Evolutionary conservation across 1,140 invertebrate genomes (phyloP).

Genomic region (Drosophila obscura): DNA sequence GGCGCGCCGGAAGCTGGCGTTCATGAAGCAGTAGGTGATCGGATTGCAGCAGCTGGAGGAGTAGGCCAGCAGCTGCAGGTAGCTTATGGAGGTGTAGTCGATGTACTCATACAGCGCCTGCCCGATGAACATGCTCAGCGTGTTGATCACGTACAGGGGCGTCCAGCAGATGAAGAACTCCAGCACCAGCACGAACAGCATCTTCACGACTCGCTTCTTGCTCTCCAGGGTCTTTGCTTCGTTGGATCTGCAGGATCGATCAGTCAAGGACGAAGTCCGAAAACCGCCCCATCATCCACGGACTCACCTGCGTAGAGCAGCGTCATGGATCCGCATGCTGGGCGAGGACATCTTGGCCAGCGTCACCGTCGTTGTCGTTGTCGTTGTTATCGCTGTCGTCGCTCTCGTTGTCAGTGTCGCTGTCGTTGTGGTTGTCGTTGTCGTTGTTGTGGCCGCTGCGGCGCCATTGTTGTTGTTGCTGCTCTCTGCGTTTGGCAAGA

Average conservation of each 20-base stretch:
- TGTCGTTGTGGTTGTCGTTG: conserved; percentile 36
- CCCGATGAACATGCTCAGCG: conserved; percentile 89
- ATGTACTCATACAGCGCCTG: conserved; percentile 88
- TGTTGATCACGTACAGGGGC: conserved; percentile 94
- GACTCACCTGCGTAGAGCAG: conserved; percentile 67
- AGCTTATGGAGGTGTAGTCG: conserved; percentile 90
- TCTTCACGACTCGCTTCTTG: conserved; percentile 90
- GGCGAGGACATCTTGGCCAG: conserved; percentile 60
- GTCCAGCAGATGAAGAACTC: conserved; percentile 98
- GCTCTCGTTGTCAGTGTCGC: conserved; percentile 39
- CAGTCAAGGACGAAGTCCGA: too few relatives aligned
- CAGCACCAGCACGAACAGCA: conserved; percentile 95
- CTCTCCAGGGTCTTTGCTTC: conserved; percentile 84
- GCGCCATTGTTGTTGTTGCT: conserved; percentile 59
- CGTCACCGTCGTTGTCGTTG: conserved; percentile 46
- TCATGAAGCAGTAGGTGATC: conserved; percentile 98
- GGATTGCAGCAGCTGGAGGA: conserved; percentile 95
- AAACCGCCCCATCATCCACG: conserved; percentile 54
- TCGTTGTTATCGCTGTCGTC: conserved; percentile 35
- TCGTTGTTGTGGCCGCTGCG: conserved; percentile 14
- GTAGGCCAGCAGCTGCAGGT: conserved; percentile 93
- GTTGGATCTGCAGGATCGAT: conserved; percentile 73
- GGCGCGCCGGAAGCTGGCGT: conserved; percentile 90
- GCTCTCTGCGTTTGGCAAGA: conserved; percentile 33
- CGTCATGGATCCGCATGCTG: conserved; percentile 67